Conservation (phyloP, 2,888 invertebrate species). For the Drosophila nr. fundita region DNA sequence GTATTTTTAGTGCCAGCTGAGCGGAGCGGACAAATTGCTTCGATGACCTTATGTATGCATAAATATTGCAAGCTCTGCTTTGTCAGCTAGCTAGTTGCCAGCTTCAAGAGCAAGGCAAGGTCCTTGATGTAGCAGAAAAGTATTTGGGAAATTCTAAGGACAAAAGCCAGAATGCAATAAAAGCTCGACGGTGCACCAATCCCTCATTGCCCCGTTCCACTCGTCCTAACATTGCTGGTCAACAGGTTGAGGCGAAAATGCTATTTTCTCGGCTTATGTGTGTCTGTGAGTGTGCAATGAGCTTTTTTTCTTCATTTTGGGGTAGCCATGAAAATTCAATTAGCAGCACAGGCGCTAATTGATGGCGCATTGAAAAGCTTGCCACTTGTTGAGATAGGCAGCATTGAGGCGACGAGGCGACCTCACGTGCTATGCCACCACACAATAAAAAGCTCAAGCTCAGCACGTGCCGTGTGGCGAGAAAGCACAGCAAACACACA, state of each 20-base stretch:
- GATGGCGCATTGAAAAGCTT: slow-evolving; percentile 70
- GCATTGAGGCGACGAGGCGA: slow-evolving; percentile 18
- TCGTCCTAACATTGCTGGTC: slow-evolving; percentile 38
- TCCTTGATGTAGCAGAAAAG: slow-evolving; percentile 60
- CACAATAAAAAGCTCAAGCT: slow-evolving; percentile 52
- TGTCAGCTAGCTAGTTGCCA: slow-evolving; percentile 58
- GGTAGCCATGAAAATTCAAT: slow-evolving; percentile 71
- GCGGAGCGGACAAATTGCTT: slow-evolving; percentile 68
- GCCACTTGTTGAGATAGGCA: slow-evolving; percentile 72
- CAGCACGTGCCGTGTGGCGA: slow-evolving; percentile 40
- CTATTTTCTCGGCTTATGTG: not conserved
- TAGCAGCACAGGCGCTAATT: slow-evolving; percentile 65
- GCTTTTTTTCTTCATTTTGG: slow-evolving; percentile 41
- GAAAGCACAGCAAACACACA: slow-evolving; percentile 40
- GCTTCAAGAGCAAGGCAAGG: slow-evolving; percentile 76
- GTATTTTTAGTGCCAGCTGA: slow-evolving; percentile 69
- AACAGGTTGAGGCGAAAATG: slow-evolving; percentile 61
- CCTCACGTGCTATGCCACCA: slow-evolving; percentile 46
- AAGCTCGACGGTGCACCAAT: slow-evolving; percentile 33
- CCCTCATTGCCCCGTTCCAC: not conserved
- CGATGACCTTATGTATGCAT: slow-evolving; percentile 73
- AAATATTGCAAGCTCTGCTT: slow-evolving; percentile 67
- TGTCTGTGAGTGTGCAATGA: slow-evolving; percentile 3
- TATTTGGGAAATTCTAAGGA: slow-evolving; percentile 61
- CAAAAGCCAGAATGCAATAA: slow-evolving; percentile 54